A percentile compares a stretch with the other conserved stretches of the same genome.
phyloP scores from a whole-genome alignment of 1,140 invertebrate genomes.

The Heliconius nattereri region DNA sequence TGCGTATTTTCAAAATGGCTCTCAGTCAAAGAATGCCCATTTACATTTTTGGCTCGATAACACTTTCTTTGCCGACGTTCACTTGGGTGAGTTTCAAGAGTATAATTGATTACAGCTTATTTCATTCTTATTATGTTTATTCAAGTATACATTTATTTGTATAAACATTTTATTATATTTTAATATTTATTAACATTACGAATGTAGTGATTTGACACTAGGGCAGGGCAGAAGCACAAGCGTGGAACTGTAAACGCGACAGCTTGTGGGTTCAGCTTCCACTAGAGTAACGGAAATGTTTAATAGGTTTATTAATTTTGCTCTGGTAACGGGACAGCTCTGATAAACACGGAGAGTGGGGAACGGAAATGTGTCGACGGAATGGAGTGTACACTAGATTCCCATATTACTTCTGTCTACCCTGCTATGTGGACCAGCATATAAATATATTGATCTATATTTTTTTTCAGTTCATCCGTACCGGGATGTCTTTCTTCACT shows the following conservation, averaged over 20 bases:
- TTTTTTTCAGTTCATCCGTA: slow-evolving; percentile 69
- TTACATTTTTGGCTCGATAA: slow-evolving; percentile 67
- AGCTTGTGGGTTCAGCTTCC: too few relatives aligned
- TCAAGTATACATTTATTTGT: neutral
- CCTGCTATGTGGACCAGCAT: too few relatives aligned
- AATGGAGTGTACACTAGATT: neutral
- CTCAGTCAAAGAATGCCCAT: slow-evolving; percentile 66
- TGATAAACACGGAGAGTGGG: too few relatives aligned
- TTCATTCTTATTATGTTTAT: slow-evolving; percentile 14
- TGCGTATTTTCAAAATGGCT: slow-evolving; percentile 65
- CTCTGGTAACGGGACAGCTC: too few relatives aligned
- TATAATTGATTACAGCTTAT: slow-evolving; percentile 19
- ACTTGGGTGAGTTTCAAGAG: slow-evolving; percentile 61
- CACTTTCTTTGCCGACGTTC: slow-evolving; percentile 65
- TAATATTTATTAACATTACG: too few relatives aligned
- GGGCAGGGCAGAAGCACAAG: too few relatives aligned
- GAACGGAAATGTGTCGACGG: too few relatives aligned
- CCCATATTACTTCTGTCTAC: too few relatives aligned
- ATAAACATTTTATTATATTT: neutral
- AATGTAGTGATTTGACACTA: too few relatives aligned
- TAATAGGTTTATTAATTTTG: too few relatives aligned
- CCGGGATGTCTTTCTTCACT: slow-evolving; percentile 71
- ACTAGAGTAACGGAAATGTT: too few relatives aligned
- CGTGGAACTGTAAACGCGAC: too few relatives aligned
- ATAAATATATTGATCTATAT: neutral